These are phyloP conservation scores for Drosophila parthenogenetica DNA, from an alignment of 2,888 invertebrate species.

Conservation along the genomic window DNA sequence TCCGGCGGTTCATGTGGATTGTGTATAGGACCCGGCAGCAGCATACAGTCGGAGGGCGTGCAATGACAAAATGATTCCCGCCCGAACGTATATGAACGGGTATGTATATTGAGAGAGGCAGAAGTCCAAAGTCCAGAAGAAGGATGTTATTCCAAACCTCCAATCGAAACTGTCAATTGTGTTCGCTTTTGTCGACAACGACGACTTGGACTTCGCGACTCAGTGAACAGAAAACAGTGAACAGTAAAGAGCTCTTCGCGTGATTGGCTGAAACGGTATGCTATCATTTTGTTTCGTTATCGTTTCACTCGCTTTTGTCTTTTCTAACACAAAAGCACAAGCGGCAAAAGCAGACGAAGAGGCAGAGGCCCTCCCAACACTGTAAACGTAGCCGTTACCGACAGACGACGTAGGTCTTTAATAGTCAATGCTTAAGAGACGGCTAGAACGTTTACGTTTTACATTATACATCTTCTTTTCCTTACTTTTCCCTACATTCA, in stretches of 20 bases:
- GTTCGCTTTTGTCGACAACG: constrained; percentile 11
- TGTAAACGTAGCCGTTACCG: not conserved
- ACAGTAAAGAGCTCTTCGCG: constrained; percentile 25
- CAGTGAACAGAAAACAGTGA: constrained; percentile 22
- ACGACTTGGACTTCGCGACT: constrained; percentile 22
- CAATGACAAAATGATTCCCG: constrained; percentile 46
- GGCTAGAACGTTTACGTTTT: not conserved
- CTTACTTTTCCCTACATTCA: constrained; percentile 22
- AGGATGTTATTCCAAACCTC: constrained; percentile 10
- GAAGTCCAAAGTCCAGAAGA: not conserved
- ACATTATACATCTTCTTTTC: not conserved
- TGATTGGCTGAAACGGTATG: constrained; percentile 55
- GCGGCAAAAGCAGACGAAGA: constrained; percentile 26
- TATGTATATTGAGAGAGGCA: constrained; percentile 10
- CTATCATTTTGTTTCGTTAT: constrained; percentile 30
- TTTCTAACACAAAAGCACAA: constrained; percentile 50
- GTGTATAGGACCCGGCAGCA: not conserved
- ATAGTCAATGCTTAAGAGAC: not conserved
- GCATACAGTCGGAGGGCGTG: constrained; percentile 29
- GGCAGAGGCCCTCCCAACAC: not conserved
- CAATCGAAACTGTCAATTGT: constrained; percentile 30
- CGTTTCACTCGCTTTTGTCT: constrained; percentile 40
- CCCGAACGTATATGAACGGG: not conserved
- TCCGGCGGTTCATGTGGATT: not conserved
- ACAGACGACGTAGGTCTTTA: not conserved